Evolutionary conservation across 2,888 invertebrate genomes (phyloP).

Genomic region (Eupithecia dodoneata): DNA sequence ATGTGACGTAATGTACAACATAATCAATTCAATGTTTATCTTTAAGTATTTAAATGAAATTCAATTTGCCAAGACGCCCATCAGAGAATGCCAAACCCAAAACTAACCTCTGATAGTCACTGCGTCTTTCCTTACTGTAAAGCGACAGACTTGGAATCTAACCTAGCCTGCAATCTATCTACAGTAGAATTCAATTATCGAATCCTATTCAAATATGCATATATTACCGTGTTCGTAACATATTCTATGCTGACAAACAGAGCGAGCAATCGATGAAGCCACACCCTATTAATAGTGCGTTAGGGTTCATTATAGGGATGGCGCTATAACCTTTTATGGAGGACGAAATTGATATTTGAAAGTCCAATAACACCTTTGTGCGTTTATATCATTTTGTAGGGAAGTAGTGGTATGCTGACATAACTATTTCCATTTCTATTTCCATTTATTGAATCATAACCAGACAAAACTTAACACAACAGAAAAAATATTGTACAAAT

Average conservation of each 20-base stretch:
- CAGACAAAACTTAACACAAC: too few species aligned
- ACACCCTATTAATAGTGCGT: conserved; percentile 27
- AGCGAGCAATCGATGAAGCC: conserved; percentile 27
- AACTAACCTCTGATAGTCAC: neutral
- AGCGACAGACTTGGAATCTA: too few species aligned
- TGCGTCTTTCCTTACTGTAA: neutral
- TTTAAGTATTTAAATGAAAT: neutral
- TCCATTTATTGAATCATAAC: too few species aligned
- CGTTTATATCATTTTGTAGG: conserved; percentile 1
- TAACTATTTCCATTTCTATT: neutral
- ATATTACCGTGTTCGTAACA: conserved; percentile 16
- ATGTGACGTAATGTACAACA: too few species aligned
- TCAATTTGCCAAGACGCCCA: neutral
- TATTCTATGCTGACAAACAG: conserved; percentile 15
- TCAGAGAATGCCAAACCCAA: neutral
- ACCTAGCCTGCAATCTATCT: conserved; percentile 1
- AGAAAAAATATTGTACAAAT: too few species aligned
- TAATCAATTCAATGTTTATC: too few species aligned
- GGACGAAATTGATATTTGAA: conserved; percentile 27
- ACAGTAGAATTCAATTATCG: conserved; percentile 3
- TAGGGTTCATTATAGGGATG: conserved; percentile 15
- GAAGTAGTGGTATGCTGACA: neutral
- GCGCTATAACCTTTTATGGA: conserved; percentile 18
- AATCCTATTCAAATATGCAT: conserved; percentile 22
- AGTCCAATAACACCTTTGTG: conserved; percentile 12